Percentiles rank a stretch among this genome's conserved stretches.
Evolutionary conservation across 2,888 invertebrate species (phyloP).

Genomic region (Troilus luridus): DNA sequence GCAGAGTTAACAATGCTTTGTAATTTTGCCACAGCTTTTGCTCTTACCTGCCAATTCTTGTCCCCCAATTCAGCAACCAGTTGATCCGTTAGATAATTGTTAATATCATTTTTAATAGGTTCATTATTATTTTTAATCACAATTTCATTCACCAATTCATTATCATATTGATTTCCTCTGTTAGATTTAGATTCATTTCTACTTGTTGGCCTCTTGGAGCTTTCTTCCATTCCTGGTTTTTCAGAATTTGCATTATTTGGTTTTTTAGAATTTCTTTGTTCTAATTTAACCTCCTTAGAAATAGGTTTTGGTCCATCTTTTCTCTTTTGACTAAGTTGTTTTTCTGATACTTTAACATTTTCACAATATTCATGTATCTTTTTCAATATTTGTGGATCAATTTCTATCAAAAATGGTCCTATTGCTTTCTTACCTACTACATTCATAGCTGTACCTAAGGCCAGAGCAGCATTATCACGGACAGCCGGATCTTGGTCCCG

Average conservation of each 20-base stretch:
- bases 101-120: constrained; percentile 82
- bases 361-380: constrained; percentile 96
- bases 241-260: constrained; percentile 66
- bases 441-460: constrained; percentile 94
- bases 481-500: constrained; percentile 90
- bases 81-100: constrained; percentile 84
- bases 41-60: constrained; percentile 93
- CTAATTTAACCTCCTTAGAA: background rate
- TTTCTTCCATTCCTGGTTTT: background rate
- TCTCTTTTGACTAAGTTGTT: constrained; percentile 68
- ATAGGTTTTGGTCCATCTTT: background rate
- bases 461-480: constrained; percentile 92
- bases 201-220: background rate
- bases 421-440: constrained; percentile 93
- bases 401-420: constrained; percentile 86
- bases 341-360: constrained; percentile 85
- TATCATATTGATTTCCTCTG: background rate
- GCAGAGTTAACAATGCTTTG: constrained; percentile 80
- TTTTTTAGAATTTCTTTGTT: constrained; percentile 64
- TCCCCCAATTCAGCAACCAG: constrained; percentile 86
- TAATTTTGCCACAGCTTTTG: constrained; percentile 82
- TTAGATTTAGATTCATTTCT: background rate
- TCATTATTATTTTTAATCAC: constrained; percentile 68
- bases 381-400: constrained; percentile 91
- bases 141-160: constrained; percentile 69